Evolutionary conservation across 2,888 invertebrate genomes (phyloP), one percentile per base, ranked within the genome.

Genomic region (Drosophila longiperda): DNA sequence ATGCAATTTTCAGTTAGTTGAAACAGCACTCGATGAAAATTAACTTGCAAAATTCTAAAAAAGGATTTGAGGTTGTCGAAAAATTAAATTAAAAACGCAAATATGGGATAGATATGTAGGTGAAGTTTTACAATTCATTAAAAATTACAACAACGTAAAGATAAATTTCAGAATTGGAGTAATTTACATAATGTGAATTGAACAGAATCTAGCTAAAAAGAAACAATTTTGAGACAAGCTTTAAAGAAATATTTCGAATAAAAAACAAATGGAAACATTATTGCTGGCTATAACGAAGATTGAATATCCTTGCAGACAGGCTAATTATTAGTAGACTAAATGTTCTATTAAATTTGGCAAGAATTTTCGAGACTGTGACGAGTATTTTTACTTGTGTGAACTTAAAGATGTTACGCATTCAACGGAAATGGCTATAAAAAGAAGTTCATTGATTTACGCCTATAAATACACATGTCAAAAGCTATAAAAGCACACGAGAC

Each of bases 71-170:
- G 49, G 23, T 9, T 50, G 34, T 50, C 15, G 15, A 15, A 34
- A 50, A 49, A 48, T 42, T 34, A 32, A 73, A 60, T 70, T 53
- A 55, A 60, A 61, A 64, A 29, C 36, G 38, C 57, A 62, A 62
- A 58, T 54, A 48, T 9, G 23, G 5, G 17, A 54, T 49, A 23
- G 33, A 40, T 20, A 36, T 12, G 29, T 23, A 23, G 15, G 8
- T 23, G 15, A 23, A 45, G 26, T 67, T 42, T 49, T 32, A 15
- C 3, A 15, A 32, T 3, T 6, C 38, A 23, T n/a, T 7, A 29
- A 29, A 1, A 0, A 53, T 3, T 23, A 17, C 1, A 11, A 23
- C 23, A 9, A 1, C 23, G 17, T 23, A 8, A 12, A 12, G 6
- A 45, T 17, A 1, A 26, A 20, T 34, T 49, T 1, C 12, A 12